Conservation (phyloP, 2,113 vertebrate species). For the Pipra filicauda region DNA sequence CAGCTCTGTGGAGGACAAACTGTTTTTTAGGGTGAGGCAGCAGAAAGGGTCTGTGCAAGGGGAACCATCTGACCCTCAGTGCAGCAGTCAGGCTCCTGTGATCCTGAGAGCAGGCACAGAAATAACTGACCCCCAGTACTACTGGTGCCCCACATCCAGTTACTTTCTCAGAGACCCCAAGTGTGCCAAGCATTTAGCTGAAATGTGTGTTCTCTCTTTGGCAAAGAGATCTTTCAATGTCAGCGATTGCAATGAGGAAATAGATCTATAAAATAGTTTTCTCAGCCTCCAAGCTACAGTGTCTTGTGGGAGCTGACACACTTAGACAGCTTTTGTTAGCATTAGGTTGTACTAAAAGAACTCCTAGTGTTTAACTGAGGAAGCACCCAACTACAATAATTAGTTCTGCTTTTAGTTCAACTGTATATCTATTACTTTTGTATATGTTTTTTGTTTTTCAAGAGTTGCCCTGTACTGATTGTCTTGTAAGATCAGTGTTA, state of each 20-base stretch:
- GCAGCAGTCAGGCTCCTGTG: background rate
- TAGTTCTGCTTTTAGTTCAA: background rate
- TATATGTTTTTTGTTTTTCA: background rate
- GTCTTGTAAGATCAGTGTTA: background rate
- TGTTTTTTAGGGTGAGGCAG: background rate
- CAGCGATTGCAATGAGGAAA: background rate
- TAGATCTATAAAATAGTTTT: background rate
- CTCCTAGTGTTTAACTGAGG: background rate
- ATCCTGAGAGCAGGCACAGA: background rate
- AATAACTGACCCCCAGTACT: background rate
- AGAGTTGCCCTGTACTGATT: background rate
- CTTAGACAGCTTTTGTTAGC: background rate
- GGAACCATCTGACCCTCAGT: background rate
- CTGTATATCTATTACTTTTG: background rate
- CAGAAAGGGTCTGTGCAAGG: accelerated
- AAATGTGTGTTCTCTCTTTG: background rate
- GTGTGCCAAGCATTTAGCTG: background rate
- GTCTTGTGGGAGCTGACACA: background rate
- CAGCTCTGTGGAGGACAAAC: accelerated
- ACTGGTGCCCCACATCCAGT: background rate
- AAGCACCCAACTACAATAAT: background rate
- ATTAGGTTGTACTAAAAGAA: background rate
- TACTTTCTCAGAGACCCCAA: background rate
- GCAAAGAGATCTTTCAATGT: background rate
- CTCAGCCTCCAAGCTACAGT: background rate